Conservation (phyloP, 2,888 invertebrate genomes). For the Cataglyphis cursor region DNA sequence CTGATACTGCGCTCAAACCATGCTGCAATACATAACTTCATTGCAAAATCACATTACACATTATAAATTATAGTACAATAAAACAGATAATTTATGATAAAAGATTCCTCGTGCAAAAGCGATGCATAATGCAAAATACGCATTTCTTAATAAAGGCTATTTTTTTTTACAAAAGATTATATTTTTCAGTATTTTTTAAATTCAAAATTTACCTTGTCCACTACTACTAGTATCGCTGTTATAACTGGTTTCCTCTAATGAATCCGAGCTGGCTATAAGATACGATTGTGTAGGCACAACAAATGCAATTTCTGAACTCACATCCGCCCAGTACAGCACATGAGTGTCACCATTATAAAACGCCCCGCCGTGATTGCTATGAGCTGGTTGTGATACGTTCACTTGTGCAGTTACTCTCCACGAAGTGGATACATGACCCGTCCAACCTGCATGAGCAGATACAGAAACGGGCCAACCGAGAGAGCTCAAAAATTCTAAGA, state of each 20-base stretch:
- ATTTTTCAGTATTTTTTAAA: not conserved
- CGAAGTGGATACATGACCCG: slow-evolving; percentile 95
- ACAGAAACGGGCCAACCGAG: slow-evolving; percentile 96
- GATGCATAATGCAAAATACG: not conserved
- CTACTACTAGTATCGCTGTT: slow-evolving; percentile 79
- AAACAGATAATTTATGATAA: not conserved
- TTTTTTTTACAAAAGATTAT: not conserved
- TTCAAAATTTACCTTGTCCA: slow-evolving; percentile 76
- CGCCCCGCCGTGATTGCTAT: slow-evolving; percentile 89
- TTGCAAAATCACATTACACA: not conserved
- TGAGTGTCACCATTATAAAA: slow-evolving; percentile 94
- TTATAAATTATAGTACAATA: not conserved
- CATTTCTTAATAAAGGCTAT: not conserved
- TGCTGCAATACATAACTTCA: slow-evolving; percentile 72
- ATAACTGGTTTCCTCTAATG: slow-evolving; percentile 80
- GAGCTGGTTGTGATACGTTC: slow-evolving; percentile 75
- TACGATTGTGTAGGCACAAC: slow-evolving; percentile 91
- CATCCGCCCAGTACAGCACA: slow-evolving; percentile 98
- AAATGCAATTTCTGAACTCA: slow-evolving; percentile 97
- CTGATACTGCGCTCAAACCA: slow-evolving; percentile 89
- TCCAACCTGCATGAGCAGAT: slow-evolving; percentile 96
- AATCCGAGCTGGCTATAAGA: slow-evolving; percentile 74
- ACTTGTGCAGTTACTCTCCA: slow-evolving; percentile 89
- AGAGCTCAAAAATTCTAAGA: slow-evolving; percentile 89
- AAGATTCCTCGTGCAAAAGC: not conserved